Evolutionary conservation across 1,140 invertebrate species (phyloP), one percentile per base, ranked within the genome.

Genomic region (Ostrea edulis): DNA sequence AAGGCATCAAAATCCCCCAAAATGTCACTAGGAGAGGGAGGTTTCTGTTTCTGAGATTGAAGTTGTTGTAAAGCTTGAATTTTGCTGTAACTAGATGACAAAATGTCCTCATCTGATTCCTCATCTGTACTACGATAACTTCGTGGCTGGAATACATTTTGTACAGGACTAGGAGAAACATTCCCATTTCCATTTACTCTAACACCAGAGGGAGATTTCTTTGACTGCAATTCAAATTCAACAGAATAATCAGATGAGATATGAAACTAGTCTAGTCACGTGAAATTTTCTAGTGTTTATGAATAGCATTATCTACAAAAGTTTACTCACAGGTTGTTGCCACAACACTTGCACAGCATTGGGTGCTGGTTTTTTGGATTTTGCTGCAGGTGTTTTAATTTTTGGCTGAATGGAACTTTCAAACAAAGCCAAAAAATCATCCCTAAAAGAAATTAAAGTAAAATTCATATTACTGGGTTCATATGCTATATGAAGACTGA

Each of bases 371-470:
- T 92, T 92, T 85, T 91, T 93, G 84, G 55, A 82, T 22, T 87
- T 87, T 86, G 85, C 29, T 88, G 90, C 25, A 84, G 90, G 62
- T 87, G 88, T 81, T 84, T 91, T 93, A 52, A 93, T 93, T 85
- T 94, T 94, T n/a, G 93, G 92, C 71, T 93, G 93, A 52, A 89
- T 81, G 55, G 89, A 89, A 71, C 82, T 93, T 58, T 95, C 94
- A 93, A 95, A 95, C 58, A 95, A 89, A 3, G 92, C 92, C 29
- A 95, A 65, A 82, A 94, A 95, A 55, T 95, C 94, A 90, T 92
- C 92, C 52, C 92, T 93, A 5, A 44, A 44, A 44, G 35, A 2
- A 44, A 44, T 44, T 44, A 44, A 44, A 44, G 35, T 44, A 5
- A 44, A 44, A 44, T 44, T 44, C 35, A 44, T 44, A 44, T 44